These are phyloP conservation scores for Herminia tarsipennalis DNA, from an alignment of 2,888 invertebrate species.

Conservation along the genomic window DNA sequence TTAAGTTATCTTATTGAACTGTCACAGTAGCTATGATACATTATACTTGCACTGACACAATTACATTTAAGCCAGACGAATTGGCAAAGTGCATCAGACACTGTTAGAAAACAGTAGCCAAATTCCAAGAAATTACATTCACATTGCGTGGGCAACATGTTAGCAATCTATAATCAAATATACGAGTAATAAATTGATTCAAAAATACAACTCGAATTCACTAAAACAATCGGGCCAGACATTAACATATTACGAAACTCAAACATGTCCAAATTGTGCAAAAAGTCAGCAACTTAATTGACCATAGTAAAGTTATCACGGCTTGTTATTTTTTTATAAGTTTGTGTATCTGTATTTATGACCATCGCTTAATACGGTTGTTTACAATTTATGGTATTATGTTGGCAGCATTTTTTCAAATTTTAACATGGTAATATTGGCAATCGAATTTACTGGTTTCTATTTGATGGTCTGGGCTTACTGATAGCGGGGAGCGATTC, in stretches of 20 bases:
- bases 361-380: slow-evolving; percentile 25
- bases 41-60: slow-evolving; percentile 4
- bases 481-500: slow-evolving; percentile 7
- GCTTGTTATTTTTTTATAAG: slow-evolving; percentile 28
- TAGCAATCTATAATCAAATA: slow-evolving; percentile 11
- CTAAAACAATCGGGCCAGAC: slow-evolving; percentile 13
- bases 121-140: slow-evolving; percentile 7
- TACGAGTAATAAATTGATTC: too few relatives aligned
- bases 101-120: neutral
- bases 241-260: slow-evolving; percentile 29
- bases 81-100: slow-evolving; percentile 12
- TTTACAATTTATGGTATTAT: slow-evolving; percentile 37
- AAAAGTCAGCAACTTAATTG: slow-evolving; percentile 33
- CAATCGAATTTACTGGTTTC: slow-evolving; percentile 20
- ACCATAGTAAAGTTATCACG: slow-evolving; percentile 18
- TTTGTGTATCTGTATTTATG: slow-evolving; percentile 31
- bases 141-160: slow-evolving; percentile 9
- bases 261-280: slow-evolving; percentile 19
- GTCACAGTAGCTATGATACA: neutral
- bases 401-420: slow-evolving; percentile 27
- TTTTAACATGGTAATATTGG: slow-evolving; percentile 29
- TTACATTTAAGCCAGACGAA: slow-evolving; percentile 8
- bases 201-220: slow-evolving; percentile 24
- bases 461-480: slow-evolving; percentile 2
- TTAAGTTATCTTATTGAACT: neutral